Evolutionary conservation across 2,113 vertebrate species (phyloP).

Genomic region (Centropus bengalensis): DNA sequence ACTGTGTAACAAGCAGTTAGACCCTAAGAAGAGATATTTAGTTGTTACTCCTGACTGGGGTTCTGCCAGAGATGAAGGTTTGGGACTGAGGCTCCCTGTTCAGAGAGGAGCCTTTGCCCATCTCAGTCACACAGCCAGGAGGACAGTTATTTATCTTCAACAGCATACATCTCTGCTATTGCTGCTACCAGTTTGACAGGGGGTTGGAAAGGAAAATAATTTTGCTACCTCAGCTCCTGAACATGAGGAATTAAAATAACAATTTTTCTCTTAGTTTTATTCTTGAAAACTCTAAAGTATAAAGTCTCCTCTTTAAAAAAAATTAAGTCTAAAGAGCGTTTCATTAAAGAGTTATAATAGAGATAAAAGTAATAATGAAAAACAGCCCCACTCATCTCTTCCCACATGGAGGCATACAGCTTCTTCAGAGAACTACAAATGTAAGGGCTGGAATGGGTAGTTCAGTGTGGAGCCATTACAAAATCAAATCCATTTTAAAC

Average conservation of each 20-base stretch:
- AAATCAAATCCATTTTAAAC: not conserved
- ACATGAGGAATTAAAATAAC: not conserved
- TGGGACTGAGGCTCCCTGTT: not conserved
- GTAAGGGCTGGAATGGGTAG: rapidly evolving
- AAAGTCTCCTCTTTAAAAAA: not conserved
- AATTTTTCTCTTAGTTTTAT: not conserved
- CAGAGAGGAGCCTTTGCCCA: not conserved
- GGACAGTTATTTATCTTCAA: not conserved
- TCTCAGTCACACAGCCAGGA: not conserved
- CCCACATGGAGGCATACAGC: not conserved
- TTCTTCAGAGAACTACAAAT: not conserved
- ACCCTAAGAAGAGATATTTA: not conserved
- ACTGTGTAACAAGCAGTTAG: not conserved
- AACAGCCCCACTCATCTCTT: not conserved
- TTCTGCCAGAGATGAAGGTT: not conserved
- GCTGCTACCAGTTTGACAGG: not conserved
- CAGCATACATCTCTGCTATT: not conserved
- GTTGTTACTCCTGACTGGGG: not conserved
- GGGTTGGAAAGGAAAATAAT: not conserved
- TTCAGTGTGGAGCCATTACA: not conserved
- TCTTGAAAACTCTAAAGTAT: not conserved
- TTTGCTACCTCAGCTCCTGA: not conserved
- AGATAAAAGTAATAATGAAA: not conserved
- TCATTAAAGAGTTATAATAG: not conserved
- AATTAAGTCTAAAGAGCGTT: not conserved